Conservation (phyloP, 2,888 invertebrate species). For the Cantharis lateralis region DNA sequence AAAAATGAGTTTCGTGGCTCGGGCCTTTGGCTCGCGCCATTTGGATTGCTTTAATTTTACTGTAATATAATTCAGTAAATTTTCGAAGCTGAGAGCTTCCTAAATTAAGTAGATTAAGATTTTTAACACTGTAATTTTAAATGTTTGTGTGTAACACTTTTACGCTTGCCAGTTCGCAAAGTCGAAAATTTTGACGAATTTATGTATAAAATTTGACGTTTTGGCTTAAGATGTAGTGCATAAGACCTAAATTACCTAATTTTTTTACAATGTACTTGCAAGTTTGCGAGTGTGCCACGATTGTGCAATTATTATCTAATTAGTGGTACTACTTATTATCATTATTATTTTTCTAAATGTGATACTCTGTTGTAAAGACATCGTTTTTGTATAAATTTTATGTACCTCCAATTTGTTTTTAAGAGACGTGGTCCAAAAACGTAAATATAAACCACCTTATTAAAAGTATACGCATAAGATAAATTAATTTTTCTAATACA, state of each 20-base stretch:
- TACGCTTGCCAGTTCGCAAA: conserved; percentile 51
- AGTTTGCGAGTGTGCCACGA: conserved; percentile 51
- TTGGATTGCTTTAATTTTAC: conserved; percentile 32
- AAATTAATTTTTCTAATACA: conserved; percentile 20
- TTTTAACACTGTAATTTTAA: conserved; percentile 56
- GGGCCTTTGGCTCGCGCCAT: conserved; percentile 34
- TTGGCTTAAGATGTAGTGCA: conserved; percentile 30
- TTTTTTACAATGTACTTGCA: conserved; percentile 20
- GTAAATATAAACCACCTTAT: conserved; percentile 20
- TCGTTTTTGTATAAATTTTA: conserved; percentile 28
- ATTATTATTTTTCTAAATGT: conserved; percentile 39
- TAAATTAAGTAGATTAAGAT: conserved; percentile 46
- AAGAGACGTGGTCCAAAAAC: conserved; percentile 39
- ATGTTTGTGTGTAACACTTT: conserved; percentile 58
- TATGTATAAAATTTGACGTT: conserved; percentile 32
- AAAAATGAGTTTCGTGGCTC: conserved; percentile 38
- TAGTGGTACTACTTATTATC: conserved; percentile 36
- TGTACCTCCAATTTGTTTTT: conserved; percentile 22
- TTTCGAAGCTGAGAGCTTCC: conserved; percentile 40
- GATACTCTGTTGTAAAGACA: conserved; percentile 40
- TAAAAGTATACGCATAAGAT: conserved; percentile 38
- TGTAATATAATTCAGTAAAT: conserved; percentile 33
- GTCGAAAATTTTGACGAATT: conserved; percentile 41
- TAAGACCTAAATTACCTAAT: conserved; percentile 28
- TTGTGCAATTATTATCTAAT: conserved; percentile 49